Conservation (phyloP, 2,888 invertebrate genomes). For the Eupeodes luniger region DNA sequence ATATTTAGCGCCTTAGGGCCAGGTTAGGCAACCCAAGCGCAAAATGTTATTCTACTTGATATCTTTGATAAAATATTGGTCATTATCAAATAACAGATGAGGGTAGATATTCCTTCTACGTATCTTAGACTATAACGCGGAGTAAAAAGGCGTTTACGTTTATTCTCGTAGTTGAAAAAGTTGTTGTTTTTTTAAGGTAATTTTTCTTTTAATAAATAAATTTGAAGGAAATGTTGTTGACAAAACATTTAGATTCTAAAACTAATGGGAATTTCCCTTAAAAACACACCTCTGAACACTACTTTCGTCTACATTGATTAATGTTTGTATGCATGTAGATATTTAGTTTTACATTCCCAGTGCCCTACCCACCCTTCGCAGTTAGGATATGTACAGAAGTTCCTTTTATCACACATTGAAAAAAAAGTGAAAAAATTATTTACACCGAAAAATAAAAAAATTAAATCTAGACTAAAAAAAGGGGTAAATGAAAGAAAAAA, state of each 20-base stretch:
- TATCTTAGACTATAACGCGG: no score
- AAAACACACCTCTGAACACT: background rate
- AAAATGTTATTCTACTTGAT: no score
- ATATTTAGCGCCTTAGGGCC: no score
- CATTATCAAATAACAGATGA: no score
- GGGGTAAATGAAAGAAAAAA: constrained; percentile 33
- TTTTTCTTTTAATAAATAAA: constrained; percentile 84
- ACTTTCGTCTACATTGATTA: background rate
- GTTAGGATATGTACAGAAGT: background rate
- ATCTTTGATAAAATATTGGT: no score
- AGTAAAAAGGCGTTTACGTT: no score
- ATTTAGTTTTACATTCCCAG: background rate
- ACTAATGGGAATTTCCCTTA: background rate
- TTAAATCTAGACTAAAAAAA: constrained; percentile 13
- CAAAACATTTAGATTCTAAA: no score
- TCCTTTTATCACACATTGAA: constrained; percentile 43
- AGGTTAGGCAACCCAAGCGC: no score
- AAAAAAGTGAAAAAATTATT: constrained; percentile 30
- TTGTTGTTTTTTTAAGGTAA: no score
- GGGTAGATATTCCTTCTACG: no score
- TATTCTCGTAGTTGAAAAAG: no score
- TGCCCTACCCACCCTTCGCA: constrained; percentile 23
- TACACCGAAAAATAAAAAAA: background rate
- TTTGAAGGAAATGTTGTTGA: background rate
- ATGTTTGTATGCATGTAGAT: constrained; percentile 1